A percentile compares a stretch with the other conserved stretches of the same genome.
Evolutionary conservation across 2,113 vertebrate species (phyloP).

Genomic region (Eulemur rufifrons): DNA sequence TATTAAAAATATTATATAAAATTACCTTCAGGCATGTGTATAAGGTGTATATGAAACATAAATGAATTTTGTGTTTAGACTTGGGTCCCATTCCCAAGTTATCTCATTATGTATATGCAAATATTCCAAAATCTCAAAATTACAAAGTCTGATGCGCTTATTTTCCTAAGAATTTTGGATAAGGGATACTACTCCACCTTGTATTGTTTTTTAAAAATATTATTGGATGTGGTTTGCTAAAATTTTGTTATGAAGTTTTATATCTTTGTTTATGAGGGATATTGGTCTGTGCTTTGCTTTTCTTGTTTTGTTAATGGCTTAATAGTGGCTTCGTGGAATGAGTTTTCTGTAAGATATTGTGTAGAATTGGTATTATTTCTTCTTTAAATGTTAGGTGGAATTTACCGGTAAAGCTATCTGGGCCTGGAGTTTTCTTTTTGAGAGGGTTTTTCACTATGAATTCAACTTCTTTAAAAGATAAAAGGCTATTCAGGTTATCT

Average conservation of each 20-base stretch:
- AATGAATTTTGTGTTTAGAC: not conserved
- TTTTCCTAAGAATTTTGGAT: not conserved
- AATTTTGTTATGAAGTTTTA: not conserved
- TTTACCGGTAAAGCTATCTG: not conserved
- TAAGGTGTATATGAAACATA: not conserved
- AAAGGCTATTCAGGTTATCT: not conserved
- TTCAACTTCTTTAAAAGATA: not conserved
- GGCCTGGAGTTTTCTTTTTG: not conserved
- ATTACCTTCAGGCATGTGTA: not conserved
- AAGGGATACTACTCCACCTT: not conserved
- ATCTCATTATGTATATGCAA: not conserved
- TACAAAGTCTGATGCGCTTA: not conserved
- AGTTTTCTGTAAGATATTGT: not conserved
- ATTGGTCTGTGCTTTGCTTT: not conserved
- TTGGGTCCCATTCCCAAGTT: not conserved
- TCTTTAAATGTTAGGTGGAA: not conserved
- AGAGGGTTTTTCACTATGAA: not conserved
- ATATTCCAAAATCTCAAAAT: not conserved
- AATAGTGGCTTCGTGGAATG: not conserved
- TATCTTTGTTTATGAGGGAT: not conserved
- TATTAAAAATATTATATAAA: not conserved
- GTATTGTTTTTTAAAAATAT: not conserved
- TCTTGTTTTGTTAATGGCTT: not conserved
- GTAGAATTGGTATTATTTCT: not conserved
- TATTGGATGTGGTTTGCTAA: not conserved